A percentile compares a stretch with the other conserved stretches of the same genome.
Conservation (phyloP, 2,797 vertebrate species). For the Periophthalmus magnuspinnatus region DNA sequence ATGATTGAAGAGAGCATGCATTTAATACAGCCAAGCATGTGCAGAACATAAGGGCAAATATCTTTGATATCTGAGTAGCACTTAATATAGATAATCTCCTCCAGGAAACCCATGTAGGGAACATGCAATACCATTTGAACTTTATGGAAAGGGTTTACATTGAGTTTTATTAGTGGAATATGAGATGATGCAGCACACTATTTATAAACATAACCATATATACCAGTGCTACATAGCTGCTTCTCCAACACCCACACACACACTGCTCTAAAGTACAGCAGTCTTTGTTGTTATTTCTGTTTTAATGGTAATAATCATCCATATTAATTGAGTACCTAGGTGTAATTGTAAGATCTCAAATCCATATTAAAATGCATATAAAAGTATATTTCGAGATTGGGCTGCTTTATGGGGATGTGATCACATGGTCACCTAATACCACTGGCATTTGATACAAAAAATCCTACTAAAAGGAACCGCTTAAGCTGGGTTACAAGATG, state of each 20-base stretch:
- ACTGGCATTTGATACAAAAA: conserved; percentile 45
- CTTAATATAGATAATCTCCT: conserved; percentile 69
- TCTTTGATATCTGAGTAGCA: conserved; percentile 57
- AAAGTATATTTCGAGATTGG: not conserved
- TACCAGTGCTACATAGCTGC: conserved; percentile 66
- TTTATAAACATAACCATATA: conserved; percentile 17
- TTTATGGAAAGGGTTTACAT: conserved; percentile 53
- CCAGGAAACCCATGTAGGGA: conserved; percentile 60
- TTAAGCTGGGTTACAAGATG: conserved; percentile 46
- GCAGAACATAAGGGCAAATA: conserved; percentile 44
- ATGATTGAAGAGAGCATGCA: not conserved
- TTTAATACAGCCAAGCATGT: not conserved
- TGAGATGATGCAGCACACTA: conserved; percentile 48
- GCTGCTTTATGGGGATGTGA: not conserved
- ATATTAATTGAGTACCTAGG: not conserved
- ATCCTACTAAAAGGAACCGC: conserved; percentile 23
- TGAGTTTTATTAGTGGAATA: conserved; percentile 58
- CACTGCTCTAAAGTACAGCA: not conserved
- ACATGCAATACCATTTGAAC: conserved; percentile 55
- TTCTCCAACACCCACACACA: conserved; percentile 62
- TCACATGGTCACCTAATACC: conserved; percentile 31
- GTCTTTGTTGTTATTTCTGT: not conserved
- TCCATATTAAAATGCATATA: not conserved
- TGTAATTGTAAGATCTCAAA: not conserved
- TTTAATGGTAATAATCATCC: not conserved